Evolutionary conservation across 2,888 invertebrate genomes (phyloP).

Genomic region (Morpho deidamia): DNA sequence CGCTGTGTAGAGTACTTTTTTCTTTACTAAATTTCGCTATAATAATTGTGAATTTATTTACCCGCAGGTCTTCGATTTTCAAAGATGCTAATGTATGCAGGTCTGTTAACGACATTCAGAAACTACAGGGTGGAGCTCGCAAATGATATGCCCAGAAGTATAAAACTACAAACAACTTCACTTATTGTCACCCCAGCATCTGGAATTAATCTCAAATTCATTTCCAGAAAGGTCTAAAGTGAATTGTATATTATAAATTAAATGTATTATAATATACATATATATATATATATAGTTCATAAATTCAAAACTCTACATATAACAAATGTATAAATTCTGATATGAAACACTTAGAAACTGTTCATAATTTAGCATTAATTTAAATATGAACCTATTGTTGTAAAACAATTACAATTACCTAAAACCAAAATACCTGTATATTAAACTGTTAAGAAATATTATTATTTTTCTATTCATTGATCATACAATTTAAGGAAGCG

Average conservation of each 20-base stretch:
- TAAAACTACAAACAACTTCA: conserved; percentile 30
- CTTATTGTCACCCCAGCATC: conserved; percentile 20
- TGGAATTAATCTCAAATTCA: conserved; percentile 26
- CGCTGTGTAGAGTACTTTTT: too few species aligned
- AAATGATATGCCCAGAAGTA: conserved; percentile 26
- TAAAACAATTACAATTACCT: too few species aligned
- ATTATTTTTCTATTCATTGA: too few species aligned
- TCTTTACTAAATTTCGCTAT: too few species aligned
- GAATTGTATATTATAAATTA: neutral
- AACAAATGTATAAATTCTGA: too few species aligned
- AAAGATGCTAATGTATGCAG: conserved; percentile 40
- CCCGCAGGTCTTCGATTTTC: conserved; percentile 35
- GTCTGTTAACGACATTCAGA: conserved; percentile 38
- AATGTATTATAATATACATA: neutral
- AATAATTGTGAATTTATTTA: neutral
- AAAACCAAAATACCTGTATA: too few species aligned
- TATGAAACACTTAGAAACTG: too few species aligned
- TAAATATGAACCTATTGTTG: too few species aligned
- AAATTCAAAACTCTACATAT: neutral
- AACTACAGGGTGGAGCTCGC: conserved; percentile 36
- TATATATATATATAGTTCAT: neutral
- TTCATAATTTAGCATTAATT: too few species aligned
- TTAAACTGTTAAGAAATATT: too few species aligned
- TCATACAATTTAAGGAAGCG: too few species aligned
- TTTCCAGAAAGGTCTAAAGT: neutral